These are phyloP conservation scores for Carpatolechia fugitivella DNA, from an alignment of 2,888 invertebrate species.

Conservation along the genomic window DNA sequence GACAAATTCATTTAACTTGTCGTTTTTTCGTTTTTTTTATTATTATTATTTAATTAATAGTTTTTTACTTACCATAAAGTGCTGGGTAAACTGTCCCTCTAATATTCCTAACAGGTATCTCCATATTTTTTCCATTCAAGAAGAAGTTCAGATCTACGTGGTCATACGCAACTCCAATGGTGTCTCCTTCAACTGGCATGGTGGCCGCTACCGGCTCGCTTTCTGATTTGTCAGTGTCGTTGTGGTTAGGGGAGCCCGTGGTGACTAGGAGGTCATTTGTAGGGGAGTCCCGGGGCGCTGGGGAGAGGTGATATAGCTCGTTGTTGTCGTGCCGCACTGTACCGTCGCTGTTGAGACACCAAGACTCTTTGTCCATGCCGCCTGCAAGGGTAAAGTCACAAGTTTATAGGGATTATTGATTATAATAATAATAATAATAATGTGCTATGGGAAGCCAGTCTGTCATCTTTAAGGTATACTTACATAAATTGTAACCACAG, in stretches of 20 bases:
- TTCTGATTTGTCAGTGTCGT: constrained; percentile 49
- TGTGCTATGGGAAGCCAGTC: neutral
- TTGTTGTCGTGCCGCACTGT: constrained; percentile 90
- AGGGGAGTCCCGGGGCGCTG: constrained; percentile 64
- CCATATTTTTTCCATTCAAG: constrained; percentile 93
- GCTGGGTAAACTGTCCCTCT: constrained; percentile 95
- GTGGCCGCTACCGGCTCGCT: constrained; percentile 48
- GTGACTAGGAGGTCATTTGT: constrained; percentile 65
- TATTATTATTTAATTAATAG: neutral
- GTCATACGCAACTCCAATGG: constrained; percentile 96
- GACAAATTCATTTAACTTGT: too few species aligned
- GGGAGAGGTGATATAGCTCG: constrained; percentile 83
- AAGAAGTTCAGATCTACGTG: constrained; percentile 97
- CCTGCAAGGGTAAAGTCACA: constrained; percentile 81
- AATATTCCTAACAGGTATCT: constrained; percentile 91
- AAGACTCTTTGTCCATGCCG: constrained; percentile 93
- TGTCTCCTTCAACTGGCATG: constrained; percentile 94
- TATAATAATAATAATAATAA: neutral
- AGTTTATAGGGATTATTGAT: neutral
- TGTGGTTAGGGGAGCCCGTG: constrained; percentile 52
- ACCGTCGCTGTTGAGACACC: constrained; percentile 96
- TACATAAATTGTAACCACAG: too few species aligned
- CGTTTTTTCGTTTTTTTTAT: too few species aligned
- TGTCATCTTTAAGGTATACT: too few species aligned
- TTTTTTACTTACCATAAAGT: constrained; percentile 87